These are phyloP conservation scores for Pseudorectes ferrugineus DNA, from an alignment of 2,113 vertebrate species.

Conservation along the genomic window DNA sequence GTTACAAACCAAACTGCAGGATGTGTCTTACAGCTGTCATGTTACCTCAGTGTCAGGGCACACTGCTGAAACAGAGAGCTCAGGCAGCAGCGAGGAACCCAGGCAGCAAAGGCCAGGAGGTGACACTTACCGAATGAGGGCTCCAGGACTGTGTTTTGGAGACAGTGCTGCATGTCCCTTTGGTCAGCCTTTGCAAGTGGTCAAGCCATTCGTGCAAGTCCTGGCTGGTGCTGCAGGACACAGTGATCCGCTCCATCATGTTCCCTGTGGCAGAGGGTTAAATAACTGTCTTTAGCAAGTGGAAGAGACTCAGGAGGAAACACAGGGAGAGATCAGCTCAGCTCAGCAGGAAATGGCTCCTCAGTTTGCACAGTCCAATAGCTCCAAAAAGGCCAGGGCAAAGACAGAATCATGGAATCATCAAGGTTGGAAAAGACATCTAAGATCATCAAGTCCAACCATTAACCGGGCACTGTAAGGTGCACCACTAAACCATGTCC, in stretches of 20 bases:
- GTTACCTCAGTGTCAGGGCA: neutral
- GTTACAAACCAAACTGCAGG: neutral
- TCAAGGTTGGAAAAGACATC: neutral
- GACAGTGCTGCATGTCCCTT: conserved; percentile 79
- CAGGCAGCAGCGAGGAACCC: neutral
- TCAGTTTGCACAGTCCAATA: neutral
- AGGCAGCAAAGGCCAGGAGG: neutral
- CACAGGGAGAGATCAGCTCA: neutral
- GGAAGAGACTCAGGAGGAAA: neutral
- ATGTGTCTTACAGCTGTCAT: neutral
- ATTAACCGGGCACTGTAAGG: neutral
- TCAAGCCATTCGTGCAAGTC: conserved; percentile 95
- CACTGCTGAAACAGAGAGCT: neutral
- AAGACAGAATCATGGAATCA: neutral
- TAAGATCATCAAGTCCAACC: neutral
- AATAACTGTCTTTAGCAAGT: neutral
- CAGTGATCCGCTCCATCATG: conserved; percentile 79
- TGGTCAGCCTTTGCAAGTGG: conserved; percentile 84
- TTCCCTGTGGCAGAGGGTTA: conserved; percentile 70
- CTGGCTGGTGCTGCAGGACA: conserved; percentile 84
- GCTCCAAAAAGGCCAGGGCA: neutral
- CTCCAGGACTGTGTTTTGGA: conserved; percentile 77
- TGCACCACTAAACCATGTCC: neutral
- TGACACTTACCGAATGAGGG: conserved; percentile 62
- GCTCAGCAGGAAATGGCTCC: neutral